A percentile compares a stretch with the other conserved stretches of the same genome.
Evolutionary conservation across 1,140 invertebrate species (phyloP).

Genomic region (Planococcus citri): DNA sequence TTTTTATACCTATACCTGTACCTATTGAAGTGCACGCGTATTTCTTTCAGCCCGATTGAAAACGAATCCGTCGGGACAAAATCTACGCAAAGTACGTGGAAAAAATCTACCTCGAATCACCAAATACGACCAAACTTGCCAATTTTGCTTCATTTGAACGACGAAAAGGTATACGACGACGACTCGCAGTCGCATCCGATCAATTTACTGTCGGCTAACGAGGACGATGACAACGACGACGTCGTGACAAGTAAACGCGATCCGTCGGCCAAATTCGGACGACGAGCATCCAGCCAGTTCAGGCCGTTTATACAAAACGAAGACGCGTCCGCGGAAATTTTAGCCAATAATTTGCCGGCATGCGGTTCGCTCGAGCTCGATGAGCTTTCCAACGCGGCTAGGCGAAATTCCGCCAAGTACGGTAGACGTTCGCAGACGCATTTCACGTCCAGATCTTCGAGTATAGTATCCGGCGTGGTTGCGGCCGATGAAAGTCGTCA

Average conservation of each 20-base stretch:
- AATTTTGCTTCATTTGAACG: too few species aligned
- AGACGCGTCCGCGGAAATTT: not conserved
- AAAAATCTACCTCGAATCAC: too few species aligned
- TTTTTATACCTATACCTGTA: too few species aligned
- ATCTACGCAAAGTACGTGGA: too few species aligned
- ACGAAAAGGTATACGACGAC: too few species aligned
- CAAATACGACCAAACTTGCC: too few species aligned
- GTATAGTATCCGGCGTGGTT: not conserved
- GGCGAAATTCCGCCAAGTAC: constrained; percentile 23
- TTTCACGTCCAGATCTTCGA: constrained; percentile 5
- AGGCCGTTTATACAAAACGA: not conserved
- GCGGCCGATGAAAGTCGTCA: too few species aligned
- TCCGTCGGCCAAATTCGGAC: not conserved
- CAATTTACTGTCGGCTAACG: too few species aligned
- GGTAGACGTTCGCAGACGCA: constrained; percentile 22
- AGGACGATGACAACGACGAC: not conserved
- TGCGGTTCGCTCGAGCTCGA: not conserved
- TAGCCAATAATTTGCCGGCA: not conserved
- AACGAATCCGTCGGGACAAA: too few species aligned
- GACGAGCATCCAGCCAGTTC: not conserved
- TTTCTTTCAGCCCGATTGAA: too few species aligned
- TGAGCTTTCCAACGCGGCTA: not conserved
- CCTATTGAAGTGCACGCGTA: too few species aligned
- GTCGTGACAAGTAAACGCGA: not conserved
- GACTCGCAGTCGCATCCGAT: too few species aligned